These are phyloP conservation scores for Larimichthys crocea DNA, from an alignment of 2,113 vertebrate species.

Conservation along the genomic window DNA sequence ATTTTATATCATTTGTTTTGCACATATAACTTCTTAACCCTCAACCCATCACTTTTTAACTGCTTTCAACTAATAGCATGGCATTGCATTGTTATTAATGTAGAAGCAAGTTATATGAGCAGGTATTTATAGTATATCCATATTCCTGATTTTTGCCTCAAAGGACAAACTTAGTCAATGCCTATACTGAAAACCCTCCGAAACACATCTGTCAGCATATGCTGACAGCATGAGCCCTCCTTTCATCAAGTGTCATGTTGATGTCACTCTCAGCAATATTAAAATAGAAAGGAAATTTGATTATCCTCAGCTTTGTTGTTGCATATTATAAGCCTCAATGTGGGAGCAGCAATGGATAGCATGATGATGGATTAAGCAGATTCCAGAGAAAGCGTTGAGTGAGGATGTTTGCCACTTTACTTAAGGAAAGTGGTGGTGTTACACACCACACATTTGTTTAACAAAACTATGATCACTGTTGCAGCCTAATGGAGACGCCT, in stretches of 20 bases:
- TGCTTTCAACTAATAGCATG: not conserved
- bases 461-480: constrained; percentile 11
- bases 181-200: constrained; percentile 28
- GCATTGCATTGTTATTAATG: not conserved
- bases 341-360: constrained; percentile 41
- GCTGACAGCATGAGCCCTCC: constrained; percentile 48
- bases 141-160: not conserved
- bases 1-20: not conserved
- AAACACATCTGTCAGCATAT: constrained; percentile 59
- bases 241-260: constrained; percentile 67
- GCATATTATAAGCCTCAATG: constrained; percentile 62
- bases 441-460: constrained; percentile 29
- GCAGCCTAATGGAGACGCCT: not conserved
- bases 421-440: constrained; percentile 11
- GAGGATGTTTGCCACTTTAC: constrained; percentile 24
- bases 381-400: not conserved
- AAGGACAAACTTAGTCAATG: constrained; percentile 3
- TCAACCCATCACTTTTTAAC: not conserved
- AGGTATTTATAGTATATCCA: constrained; percentile 1
- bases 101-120: not conserved
- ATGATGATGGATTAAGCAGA: constrained; percentile 52
- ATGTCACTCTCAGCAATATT: constrained; percentile 50
- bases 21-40: not conserved
- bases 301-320: constrained; percentile 67
- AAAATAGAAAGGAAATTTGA: constrained; percentile 72